phyloP scores from a whole-genome alignment of 2,113 vertebrate genomes.

The Otus sunia region DNA sequence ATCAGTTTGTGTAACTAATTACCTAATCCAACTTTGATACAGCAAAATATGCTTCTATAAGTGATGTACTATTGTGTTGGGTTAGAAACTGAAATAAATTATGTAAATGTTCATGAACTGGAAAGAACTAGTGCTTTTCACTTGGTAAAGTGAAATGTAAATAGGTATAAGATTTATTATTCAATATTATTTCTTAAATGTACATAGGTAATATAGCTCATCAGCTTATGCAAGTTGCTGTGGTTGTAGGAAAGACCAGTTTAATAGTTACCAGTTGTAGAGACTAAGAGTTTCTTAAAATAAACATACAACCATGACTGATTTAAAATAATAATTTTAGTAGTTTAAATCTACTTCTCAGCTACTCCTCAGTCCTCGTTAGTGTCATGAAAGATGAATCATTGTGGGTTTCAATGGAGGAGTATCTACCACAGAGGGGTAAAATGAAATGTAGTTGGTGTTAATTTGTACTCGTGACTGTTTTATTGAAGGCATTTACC shows the following conservation, averaged over 20 bases:
- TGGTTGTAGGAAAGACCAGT: neutral
- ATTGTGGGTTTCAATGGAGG: slow-evolving; percentile 15
- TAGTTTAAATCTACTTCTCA: neutral
- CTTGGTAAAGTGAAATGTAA: neutral
- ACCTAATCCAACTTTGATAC: neutral
- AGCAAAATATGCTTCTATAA: neutral
- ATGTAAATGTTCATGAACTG: neutral
- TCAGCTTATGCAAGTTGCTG: neutral
- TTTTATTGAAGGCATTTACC: neutral
- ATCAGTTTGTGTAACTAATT: neutral
- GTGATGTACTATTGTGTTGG: neutral
- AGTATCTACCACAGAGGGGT: neutral
- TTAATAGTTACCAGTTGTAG: neutral
- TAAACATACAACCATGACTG: neutral
- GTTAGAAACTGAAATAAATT: neutral
- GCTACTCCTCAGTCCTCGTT: neutral
- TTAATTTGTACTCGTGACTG: neutral
- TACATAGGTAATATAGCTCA: neutral
- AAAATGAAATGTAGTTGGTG: neutral
- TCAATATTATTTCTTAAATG: neutral
- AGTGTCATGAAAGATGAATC: slow-evolving; percentile 18
- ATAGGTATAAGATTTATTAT: neutral
- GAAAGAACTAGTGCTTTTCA: neutral
- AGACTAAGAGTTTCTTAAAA: neutral
- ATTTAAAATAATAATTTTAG: neutral